Percentiles rank a stretch among this genome's conserved stretches.
These are phyloP conservation scores for Pseudomyrmex cubaensis DNA, from an alignment of 1,140 invertebrate genomes.

Conservation along the genomic window DNA sequence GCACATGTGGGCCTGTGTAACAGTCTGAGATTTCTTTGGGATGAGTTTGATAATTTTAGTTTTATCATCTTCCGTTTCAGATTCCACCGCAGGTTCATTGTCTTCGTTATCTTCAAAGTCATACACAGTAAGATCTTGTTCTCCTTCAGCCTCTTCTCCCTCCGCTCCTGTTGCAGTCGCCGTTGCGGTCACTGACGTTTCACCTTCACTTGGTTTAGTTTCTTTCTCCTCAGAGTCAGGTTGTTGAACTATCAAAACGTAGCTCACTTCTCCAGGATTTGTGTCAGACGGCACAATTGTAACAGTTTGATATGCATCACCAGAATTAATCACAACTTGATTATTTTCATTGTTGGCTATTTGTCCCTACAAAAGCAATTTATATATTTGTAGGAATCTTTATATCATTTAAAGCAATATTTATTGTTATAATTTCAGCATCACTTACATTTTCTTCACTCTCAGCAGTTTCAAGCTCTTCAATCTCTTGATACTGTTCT, in stretches of 20 bases:
- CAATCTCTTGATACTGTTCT: conserved; percentile 83
- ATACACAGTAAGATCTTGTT: conserved; percentile 88
- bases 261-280: conserved; percentile 93
- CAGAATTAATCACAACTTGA: conserved; percentile 86
- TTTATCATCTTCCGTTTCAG: conserved; percentile 90
- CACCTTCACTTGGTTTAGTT: conserved; percentile 86
- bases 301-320: conserved; percentile 92
- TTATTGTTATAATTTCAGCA: not conserved
- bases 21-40: conserved; percentile 89
- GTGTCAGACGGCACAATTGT: conserved; percentile 94
- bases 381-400: too few species aligned
- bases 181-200: conserved; percentile 81
- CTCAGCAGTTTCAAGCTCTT: conserved; percentile 85
- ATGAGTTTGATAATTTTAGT: conserved; percentile 89
- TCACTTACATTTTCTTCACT: conserved; percentile 79
- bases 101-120: conserved; percentile 89
- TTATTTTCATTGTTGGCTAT: conserved; percentile 78
- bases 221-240: conserved; percentile 86
- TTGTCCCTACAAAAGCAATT: conserved; percentile 71
- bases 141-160: conserved; percentile 87
- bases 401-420: too few species aligned
- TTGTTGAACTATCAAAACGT: conserved; percentile 95
- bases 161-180: conserved; percentile 86
- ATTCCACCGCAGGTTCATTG: conserved; percentile 86
- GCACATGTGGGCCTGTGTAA: conserved; percentile 92